Evolutionary conservation across 2,888 invertebrate species (phyloP).

Genomic region (Mactromeris polynyma): DNA sequence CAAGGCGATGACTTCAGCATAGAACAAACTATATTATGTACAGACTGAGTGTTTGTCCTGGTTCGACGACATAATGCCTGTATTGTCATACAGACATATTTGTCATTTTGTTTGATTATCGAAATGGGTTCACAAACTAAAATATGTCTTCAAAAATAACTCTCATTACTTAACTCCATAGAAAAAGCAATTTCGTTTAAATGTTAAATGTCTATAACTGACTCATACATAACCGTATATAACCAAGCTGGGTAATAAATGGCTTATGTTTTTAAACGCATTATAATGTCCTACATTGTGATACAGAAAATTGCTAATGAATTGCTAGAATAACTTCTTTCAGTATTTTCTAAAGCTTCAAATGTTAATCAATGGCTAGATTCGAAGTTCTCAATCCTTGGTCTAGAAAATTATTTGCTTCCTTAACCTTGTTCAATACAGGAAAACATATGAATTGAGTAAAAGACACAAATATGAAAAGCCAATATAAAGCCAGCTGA

Average conservation of each 20-base stretch:
- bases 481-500: conserved; percentile 5
- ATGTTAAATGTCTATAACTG: not conserved
- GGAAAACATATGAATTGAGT: not conserved
- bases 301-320: not conserved
- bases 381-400: not conserved
- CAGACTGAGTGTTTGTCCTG: not conserved
- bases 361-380: not conserved
- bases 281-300: too few relatives aligned
- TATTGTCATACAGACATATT: not conserved
- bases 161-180: not conserved
- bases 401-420: not conserved
- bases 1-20: too few relatives aligned
- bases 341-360: not conserved
- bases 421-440: not conserved
- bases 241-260: too few relatives aligned
- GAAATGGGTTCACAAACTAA: not conserved
- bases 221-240: too few relatives aligned
- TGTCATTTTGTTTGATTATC: not conserved
- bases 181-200: conserved; percentile 8
- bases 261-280: too few relatives aligned
- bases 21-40: too few relatives aligned
- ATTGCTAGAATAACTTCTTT: not conserved
- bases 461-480: not conserved
- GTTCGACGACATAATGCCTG: not conserved
- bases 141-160: not conserved